phyloP scores from a whole-genome alignment of 2,113 vertebrate species.

The Albula glossodonta region DNA sequence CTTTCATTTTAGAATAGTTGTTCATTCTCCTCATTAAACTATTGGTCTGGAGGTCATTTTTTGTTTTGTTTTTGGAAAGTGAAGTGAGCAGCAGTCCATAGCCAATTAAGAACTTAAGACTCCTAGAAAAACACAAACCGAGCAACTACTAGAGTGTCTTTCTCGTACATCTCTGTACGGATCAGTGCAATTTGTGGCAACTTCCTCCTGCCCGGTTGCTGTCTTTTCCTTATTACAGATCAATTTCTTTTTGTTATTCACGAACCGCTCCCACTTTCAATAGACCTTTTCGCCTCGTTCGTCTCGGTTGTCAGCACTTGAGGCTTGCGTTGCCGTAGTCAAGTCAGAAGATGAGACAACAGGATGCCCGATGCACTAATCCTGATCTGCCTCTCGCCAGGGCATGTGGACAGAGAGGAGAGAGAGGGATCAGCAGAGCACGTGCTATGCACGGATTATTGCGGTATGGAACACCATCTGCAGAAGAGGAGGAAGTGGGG shows the following conservation, averaged over 20 bases:
- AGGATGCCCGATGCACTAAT: background rate
- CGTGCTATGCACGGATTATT: slow-evolving; percentile 13
- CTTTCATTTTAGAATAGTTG: background rate
- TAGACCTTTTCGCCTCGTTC: background rate
- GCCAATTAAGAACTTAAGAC: slow-evolving; percentile 53
- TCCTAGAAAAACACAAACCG: slow-evolving; percentile 39
- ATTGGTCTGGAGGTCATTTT: slow-evolving; percentile 19
- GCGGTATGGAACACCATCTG: slow-evolving; percentile 12
- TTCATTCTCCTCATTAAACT: slow-evolving; percentile 1
- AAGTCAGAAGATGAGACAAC: background rate
- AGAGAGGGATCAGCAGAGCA: slow-evolving; percentile 15
- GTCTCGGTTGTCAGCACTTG: background rate
- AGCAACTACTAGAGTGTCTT: slow-evolving; percentile 12
- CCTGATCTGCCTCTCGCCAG: background rate
- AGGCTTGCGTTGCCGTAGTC: background rate
- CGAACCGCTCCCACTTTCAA: background rate
- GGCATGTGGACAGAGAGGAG: background rate
- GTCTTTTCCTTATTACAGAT: background rate
- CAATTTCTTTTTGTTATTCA: background rate
- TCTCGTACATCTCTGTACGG: slow-evolving; percentile 1
- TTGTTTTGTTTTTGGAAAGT: slow-evolving; percentile 31
- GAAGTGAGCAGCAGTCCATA: slow-evolving; percentile 46
- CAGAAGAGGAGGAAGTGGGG: background rate
- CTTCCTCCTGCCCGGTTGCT: background rate
- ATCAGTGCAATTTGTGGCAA: background rate